Base-by-base conservation (phyloP, 2,888 invertebrate species). In the Clanis bilineata region DNA sequence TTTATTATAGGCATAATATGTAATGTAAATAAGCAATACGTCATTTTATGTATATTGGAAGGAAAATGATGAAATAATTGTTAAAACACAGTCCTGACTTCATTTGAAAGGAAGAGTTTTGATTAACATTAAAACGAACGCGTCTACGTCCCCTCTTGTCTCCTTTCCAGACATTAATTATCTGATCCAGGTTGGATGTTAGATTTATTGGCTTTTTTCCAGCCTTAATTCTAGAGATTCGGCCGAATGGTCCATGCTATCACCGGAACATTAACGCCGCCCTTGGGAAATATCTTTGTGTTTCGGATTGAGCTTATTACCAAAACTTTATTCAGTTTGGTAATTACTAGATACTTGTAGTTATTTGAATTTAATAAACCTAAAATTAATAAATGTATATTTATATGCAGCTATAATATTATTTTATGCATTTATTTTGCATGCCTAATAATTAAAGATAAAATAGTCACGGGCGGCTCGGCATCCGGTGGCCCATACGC, bases 171-270 rank as follows among this genome's bases (percentile, higher is more conserved):
- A 85, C 86, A 85, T 88, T 81, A 76, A 80, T 88, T 88, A 88
- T 88, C 88, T 84, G 82, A 74, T 78, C 77, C 76, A 79, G 79
- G 79, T 79, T 80, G 83, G 75, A 82, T 80, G 82, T 85, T 86
- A 82, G 87, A 88, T 88, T 90, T 90, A 89, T 90, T 87, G 88
- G 88, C 88, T 88, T 90, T 89, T 88, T 86, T 80, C 82, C 74
- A 82, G 85, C 81, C 83, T 89, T 90, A 88, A 90, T 90, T 88
- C 85, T 83, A 85, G 85, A 90, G 90, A 90, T 90, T 88, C 88
- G 86, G 88, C 89, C 88, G 85, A 90, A 89, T 86, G 85, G 88
- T 85, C 82, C 79, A 84, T 80, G 83, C 88, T 73, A 80, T 84
- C 79, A 86, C 83, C 87, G 89, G 86, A 86, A 88, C 89, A 85